A percentile compares a stretch with the other conserved stretches of the same genome.
These are phyloP conservation scores for Centroberyx gerrardi DNA, from an alignment of 2,797 vertebrate species.

Conservation along the genomic window DNA sequence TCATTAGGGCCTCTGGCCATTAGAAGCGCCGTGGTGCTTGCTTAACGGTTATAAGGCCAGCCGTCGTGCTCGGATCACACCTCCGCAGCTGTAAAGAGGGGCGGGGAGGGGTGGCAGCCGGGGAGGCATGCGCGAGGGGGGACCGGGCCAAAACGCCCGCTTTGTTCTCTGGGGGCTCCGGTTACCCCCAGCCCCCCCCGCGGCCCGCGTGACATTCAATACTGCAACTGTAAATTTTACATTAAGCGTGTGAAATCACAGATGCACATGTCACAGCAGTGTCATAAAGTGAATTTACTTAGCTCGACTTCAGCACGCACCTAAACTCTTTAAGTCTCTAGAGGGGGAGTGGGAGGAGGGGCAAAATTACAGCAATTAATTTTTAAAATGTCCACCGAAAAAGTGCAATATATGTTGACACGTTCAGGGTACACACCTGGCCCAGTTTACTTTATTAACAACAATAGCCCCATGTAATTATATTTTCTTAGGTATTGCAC, in stretches of 20 bases:
- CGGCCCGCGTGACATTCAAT: constrained; percentile 86
- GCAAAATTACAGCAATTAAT: constrained; percentile 77
- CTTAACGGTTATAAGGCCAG: constrained; percentile 84
- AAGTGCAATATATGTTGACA: constrained; percentile 44
- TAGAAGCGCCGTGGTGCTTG: constrained; percentile 74
- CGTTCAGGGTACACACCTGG: constrained; percentile 66
- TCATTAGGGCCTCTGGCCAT: constrained; percentile 80
- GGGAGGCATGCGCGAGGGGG: constrained; percentile 88
- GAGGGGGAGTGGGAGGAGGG: constrained; percentile 58
- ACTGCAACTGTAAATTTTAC: constrained; percentile 90
- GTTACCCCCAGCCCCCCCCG: constrained; percentile 89
- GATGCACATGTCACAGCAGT: constrained; percentile 89
- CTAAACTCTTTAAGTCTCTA: constrained; percentile 74
- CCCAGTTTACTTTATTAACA: constrained; percentile 52
- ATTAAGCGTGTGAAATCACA: constrained; percentile 92
- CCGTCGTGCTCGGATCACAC: constrained; percentile 88
- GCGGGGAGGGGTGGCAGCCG: constrained; percentile 73
- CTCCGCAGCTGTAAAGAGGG: constrained; percentile 90
- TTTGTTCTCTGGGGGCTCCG: constrained; percentile 88
- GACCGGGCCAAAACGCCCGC: constrained; percentile 88
- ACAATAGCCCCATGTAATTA: constrained; percentile 49
- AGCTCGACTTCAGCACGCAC: constrained; percentile 82
- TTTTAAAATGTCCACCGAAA: constrained; percentile 58
- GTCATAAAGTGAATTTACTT: constrained; percentile 89
- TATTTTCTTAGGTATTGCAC: constrained; percentile 50